Percentiles rank a stretch among this genome's conserved stretches.
Conservation (phyloP, 2,113 vertebrate species). For the Nematolebias whitei region DNA sequence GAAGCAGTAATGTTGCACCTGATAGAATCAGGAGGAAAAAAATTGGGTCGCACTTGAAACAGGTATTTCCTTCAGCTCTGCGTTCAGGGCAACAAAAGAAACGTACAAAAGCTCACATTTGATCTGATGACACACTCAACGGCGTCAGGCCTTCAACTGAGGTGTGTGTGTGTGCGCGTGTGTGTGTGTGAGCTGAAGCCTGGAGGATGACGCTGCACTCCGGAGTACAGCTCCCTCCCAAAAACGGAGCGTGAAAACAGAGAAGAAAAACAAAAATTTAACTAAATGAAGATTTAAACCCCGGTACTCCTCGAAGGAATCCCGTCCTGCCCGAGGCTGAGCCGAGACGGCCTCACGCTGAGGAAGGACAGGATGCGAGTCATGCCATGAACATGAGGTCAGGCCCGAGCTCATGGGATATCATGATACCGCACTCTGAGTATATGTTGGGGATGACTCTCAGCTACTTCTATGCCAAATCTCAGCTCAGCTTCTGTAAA, state of each 20-base stretch:
- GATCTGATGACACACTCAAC: constrained; percentile 62
- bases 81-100: too few relatives aligned
- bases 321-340: too few relatives aligned
- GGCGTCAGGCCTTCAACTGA: constrained; percentile 56
- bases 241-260: constrained; percentile 41
- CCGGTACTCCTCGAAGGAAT: too few relatives aligned
- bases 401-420: too few relatives aligned
- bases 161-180: constrained; percentile 53
- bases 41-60: constrained; percentile 31
- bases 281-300: too few relatives aligned
- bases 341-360: too few relatives aligned
- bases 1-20: constrained; percentile 39
- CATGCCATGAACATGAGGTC: too few relatives aligned
- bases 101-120: constrained; percentile 67
- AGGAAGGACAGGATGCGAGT: too few relatives aligned
- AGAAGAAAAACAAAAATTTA: constrained; percentile 8
- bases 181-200: constrained; percentile 68
- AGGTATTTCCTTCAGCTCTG: constrained; percentile 45
- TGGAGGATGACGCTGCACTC: constrained; percentile 70
- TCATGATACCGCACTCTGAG: too few relatives aligned
- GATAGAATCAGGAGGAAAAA: constrained; percentile 46
- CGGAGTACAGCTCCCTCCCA: constrained; percentile 56
- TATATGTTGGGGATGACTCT: too few relatives aligned
- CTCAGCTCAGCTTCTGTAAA: too few relatives aligned
- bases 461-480: too few relatives aligned